Evolutionary conservation across 2,888 invertebrate genomes (phyloP).

Genomic region (Hermaeophaga mercurialis): DNA sequence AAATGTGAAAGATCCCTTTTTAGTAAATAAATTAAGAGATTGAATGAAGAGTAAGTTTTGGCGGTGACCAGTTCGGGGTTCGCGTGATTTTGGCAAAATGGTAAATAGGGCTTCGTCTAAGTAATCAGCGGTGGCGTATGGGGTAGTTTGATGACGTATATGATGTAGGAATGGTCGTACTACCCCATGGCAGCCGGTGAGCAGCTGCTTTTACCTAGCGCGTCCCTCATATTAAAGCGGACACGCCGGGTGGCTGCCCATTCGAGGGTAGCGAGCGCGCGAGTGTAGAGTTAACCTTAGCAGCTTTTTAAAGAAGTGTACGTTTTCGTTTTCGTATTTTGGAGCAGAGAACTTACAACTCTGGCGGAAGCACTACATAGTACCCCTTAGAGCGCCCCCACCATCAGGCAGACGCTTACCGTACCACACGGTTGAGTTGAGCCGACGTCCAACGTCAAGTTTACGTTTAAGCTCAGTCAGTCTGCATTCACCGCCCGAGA

Average conservation of each 20-base stretch:
- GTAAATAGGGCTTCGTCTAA: constrained; percentile 21
- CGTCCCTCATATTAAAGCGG: constrained; percentile 53
- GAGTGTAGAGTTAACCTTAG: constrained; percentile 38
- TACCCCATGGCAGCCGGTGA: constrained; percentile 49
- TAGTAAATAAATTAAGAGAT: too few relatives aligned
- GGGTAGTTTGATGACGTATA: constrained; percentile 46
- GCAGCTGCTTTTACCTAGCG: constrained; percentile 39
- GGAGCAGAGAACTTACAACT: constrained; percentile 35
- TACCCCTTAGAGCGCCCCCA: constrained; percentile 56
- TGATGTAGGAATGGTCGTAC: constrained; percentile 35
- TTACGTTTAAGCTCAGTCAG: constrained; percentile 49
- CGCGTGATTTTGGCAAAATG: constrained; percentile 24
- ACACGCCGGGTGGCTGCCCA: constrained; percentile 52
- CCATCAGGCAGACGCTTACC: constrained; percentile 51
- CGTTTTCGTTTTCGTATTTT: constrained; percentile 29
- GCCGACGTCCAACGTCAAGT: constrained; percentile 40
- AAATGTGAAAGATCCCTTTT: too few relatives aligned
- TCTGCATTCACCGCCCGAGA: constrained; percentile 48
- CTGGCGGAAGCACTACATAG: constrained; percentile 50
- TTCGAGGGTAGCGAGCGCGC: constrained; percentile 54
- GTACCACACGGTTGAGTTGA: constrained; percentile 51
- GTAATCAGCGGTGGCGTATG: constrained; percentile 42
- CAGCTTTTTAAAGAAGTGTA: constrained; percentile 34
- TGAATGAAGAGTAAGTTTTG: too few relatives aligned
- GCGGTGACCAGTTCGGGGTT: not conserved